Evolutionary conservation across 2,797 vertebrate species (phyloP), one percentile per base, ranked within the genome.

Genomic region (Bryconaethiops microstoma): DNA sequence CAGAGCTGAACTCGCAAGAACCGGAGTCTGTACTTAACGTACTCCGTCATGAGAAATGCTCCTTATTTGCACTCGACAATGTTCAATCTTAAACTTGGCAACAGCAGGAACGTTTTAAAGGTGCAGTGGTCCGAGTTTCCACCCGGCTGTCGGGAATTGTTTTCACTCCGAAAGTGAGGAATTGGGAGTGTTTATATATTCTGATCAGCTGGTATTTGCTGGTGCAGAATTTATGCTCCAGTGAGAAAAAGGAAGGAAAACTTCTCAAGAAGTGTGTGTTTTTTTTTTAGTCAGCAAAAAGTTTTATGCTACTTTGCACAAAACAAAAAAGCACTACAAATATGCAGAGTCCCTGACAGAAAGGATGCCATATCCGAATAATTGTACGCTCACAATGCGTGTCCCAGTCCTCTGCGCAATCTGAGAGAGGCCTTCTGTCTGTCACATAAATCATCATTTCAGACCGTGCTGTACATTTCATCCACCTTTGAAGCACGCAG

Each of bases 401-500:
- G 9, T 50, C 42, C 67, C 67, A 70, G 65, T 45, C 40, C 19
- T 45, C 35, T 25, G 12, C 48, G 13, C 68, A 70, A 50, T 50
- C 68, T 39, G 57, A 0, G 74, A 67, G 50, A 73, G 77, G 72
- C 52, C 67, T 84, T 71, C 76, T 59, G 62, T 65, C 77, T 70
- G 81, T 52, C 71, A 70, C 62, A 77, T 81, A 81, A 78, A 81
- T 77, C 78, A 74, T 74, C 65, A 69, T 70, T 74, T 77, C 40
- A 80, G 72, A 74, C 29, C 57, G 72, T 68, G 73, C 76, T 48
- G 21, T 64, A 80, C 69, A 63, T 64, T 74, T 85, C 76, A 78
- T 83, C 76, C 74, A 76, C 76, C 78, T 78, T 84, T 82, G 77
- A 82, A 76, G 73, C 63, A 72, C 62, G 62, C 55, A n/a, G 63